Percentiles rank a stretch among this genome's conserved stretches.
Evolutionary conservation across 2,113 vertebrate genomes (phyloP).

Genomic region (Lepus timidus): DNA sequence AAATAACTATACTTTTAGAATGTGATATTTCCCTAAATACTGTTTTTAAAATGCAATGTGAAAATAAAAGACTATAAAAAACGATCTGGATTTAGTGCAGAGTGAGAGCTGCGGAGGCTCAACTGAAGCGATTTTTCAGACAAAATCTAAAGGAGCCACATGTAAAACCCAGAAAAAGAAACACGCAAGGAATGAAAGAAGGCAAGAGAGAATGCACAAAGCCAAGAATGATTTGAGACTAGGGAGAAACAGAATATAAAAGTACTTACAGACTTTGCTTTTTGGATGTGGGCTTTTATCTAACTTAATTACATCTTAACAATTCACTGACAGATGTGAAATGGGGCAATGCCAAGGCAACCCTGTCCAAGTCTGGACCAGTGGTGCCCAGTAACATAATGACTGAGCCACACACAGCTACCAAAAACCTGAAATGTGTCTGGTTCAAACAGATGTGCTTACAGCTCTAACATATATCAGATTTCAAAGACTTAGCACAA

Average conservation of each 20-base stretch:
- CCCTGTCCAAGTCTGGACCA: background rate
- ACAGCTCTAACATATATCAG: background rate
- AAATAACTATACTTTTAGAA: background rate
- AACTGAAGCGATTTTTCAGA: background rate
- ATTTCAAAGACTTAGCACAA: background rate
- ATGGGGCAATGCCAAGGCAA: background rate
- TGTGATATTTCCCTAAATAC: background rate
- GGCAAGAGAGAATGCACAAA: background rate
- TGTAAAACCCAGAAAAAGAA: background rate
- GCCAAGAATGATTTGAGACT: background rate
- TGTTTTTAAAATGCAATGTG: background rate
- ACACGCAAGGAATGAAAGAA: background rate
- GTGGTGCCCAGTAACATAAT: background rate
- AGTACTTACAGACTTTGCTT: background rate
- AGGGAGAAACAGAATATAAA: background rate
- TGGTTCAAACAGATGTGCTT: background rate
- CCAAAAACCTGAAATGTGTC: background rate
- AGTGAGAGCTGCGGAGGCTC: background rate
- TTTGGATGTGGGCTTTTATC: background rate
- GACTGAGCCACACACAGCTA: background rate
- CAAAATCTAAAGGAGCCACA: background rate
- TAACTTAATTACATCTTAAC: background rate
- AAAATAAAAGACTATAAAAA: conserved; percentile 14
- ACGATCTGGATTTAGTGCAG: background rate
- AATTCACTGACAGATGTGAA: background rate